Conservation (phyloP, 2,113 vertebrate genomes). For the Platysternon megacephalum region DNA sequence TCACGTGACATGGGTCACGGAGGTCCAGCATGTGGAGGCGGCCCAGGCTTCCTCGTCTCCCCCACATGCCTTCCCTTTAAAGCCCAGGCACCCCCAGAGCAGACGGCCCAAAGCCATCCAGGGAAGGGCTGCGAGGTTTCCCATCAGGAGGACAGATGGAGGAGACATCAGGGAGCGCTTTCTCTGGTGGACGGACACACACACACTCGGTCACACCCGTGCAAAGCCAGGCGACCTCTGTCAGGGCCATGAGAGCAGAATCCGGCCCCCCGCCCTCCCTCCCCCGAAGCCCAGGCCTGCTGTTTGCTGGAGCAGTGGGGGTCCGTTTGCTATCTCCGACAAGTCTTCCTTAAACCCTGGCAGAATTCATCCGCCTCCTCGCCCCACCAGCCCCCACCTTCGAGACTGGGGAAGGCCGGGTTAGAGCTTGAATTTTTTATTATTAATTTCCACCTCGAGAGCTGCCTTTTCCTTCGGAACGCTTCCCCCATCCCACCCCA, state of each 20-base stretch:
- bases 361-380: conserved; percentile 42
- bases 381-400: conserved; percentile 43
- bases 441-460: conserved; percentile 49
- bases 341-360: conserved; percentile 48
- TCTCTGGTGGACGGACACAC: not conserved
- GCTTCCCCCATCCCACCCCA: conserved; percentile 14
- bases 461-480: conserved; percentile 40
- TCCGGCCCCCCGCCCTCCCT: not conserved
- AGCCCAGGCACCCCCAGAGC: not conserved
- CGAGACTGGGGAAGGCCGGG: not conserved
- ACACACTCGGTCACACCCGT: not conserved
- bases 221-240: not conserved
- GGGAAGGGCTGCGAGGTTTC: not conserved
- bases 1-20: not conserved
- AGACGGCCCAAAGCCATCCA: not conserved
- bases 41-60: not conserved
- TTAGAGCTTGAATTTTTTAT: conserved; percentile 65
- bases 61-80: not conserved
- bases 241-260: not conserved
- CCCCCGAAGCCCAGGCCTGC: not conserved
- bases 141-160: too few relatives aligned
- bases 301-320: not conserved
- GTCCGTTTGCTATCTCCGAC: not conserved
- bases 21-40: not conserved
- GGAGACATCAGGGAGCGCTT: not conserved